A percentile compares a stretch with the other conserved stretches of the same genome.
These are phyloP conservation scores for Actinia tenebrosa DNA, from an alignment of 64 coral and sea anemone species.

Conservation along the genomic window DNA sequence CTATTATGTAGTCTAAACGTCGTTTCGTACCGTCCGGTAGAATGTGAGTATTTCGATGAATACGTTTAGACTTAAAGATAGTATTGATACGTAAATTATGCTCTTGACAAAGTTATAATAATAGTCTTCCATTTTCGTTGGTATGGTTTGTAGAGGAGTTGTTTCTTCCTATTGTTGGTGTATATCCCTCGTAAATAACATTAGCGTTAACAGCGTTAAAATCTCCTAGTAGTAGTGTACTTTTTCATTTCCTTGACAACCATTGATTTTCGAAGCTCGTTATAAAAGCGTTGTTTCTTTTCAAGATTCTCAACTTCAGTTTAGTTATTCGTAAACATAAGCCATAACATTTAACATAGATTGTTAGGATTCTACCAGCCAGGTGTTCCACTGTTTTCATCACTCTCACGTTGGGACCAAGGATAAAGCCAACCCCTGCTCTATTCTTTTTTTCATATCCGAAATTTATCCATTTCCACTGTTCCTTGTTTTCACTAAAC, in stretches of 20 bases:
- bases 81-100: not conserved
- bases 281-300: not conserved
- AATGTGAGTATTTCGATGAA: constrained; percentile 4
- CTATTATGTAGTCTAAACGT: constrained; percentile 16
- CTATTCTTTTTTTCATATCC: not conserved
- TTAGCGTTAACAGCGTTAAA: not conserved
- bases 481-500: not conserved
- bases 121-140: not conserved
- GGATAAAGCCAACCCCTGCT: not conserved
- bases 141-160: not conserved
- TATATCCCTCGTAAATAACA: not conserved
- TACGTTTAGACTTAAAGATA: not conserved
- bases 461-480: not conserved
- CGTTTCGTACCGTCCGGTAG: not conserved
- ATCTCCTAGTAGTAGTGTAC: not conserved
- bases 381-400: constrained; percentile 3
- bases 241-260: not conserved
- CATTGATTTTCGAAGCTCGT: not conserved
- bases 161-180: not conserved
- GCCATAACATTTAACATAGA: not conserved
- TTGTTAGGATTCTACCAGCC: not conserved
- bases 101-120: not conserved
- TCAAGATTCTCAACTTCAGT: constrained; percentile 5
- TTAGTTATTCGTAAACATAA: constrained; percentile 2
- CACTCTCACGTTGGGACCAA: not conserved